Evolutionary conservation across 2,113 vertebrate species (phyloP), one percentile per base, ranked within the genome.

Genomic region (Chlamydotis undulata): DNA sequence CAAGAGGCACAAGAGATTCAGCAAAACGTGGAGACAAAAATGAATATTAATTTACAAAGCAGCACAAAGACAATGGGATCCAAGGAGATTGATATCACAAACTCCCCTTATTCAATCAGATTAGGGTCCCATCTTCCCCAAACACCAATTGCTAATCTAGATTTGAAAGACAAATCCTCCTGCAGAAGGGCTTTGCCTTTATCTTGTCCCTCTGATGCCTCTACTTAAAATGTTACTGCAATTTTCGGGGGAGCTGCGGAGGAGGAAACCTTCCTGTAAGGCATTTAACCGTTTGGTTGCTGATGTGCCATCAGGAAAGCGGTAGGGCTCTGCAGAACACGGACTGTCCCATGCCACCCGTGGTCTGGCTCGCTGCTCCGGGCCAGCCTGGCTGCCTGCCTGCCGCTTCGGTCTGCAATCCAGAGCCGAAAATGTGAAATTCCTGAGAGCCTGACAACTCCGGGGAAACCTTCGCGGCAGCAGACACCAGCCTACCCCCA

Each of bases 31-130:
- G 92, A 78, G 83, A 90, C 19, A 9, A 83, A 93, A 87, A 93
- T 41, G 83, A 94, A 96, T 96, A 87, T 96, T 93, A 93, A 92
- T 96, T 96, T 96, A 81, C 94, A 96, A 96, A 94, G 94, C 92
- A 92, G 77, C 85, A 60, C 74, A 74, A 95, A 96, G 94, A 96
- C 96, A 95, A 95, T 78, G 74, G 83, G 90, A 91, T 92, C 65
- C 73, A 90, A 90, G 83, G 92, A 94, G 92, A 93, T 16, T 67
- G 92, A 90, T 94, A 95, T 76, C 94, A 87, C 60, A 68, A n/a
- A 52, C 92, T 75, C 76, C 92, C 65, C 61, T 87, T 49, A 64
- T 56, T 95, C 94, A 95, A 90, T 93, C 95, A 90, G 96, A 96
- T 96, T 92, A 95, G 37, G 69, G 86, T 33, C 77, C 85, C 92